phyloP scores from a whole-genome alignment of 2,888 invertebrate species.

The Leptogaster cylindrica region DNA sequence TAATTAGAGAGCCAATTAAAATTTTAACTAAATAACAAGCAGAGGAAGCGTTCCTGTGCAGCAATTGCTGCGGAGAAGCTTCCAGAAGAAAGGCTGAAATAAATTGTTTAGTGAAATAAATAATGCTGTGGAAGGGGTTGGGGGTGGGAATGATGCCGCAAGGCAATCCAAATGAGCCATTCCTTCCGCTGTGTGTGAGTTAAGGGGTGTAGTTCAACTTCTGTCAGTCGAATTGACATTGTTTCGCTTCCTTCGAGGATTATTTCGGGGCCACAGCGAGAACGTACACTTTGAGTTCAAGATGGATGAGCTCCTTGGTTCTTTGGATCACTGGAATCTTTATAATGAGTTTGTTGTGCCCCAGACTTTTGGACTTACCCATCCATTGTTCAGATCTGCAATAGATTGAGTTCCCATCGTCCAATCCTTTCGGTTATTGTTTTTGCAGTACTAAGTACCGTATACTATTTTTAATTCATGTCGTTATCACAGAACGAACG shows the following conservation, averaged over 20 bases:
- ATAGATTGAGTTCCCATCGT: too few species aligned
- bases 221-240: slow-evolving; percentile 2
- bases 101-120: slow-evolving; percentile 45
- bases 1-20: slow-evolving; percentile 54
- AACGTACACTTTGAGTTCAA: too few species aligned
- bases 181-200: neutral
- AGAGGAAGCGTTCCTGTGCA: slow-evolving; percentile 28
- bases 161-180: slow-evolving; percentile 25
- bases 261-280: too few species aligned
- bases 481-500: too few species aligned
- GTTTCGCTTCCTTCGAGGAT: slow-evolving; percentile 19
- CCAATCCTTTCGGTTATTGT: too few species aligned
- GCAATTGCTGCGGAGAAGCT: neutral
- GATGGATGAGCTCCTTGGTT: too few species aligned
- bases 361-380: too few species aligned
- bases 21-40: slow-evolving; percentile 53
- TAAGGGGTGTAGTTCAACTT: neutral
- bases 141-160: slow-evolving; percentile 14
- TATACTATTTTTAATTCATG: too few species aligned
- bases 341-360: too few species aligned
- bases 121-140: slow-evolving; percentile 13
- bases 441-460: too few species aligned
- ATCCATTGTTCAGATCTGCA: too few species aligned
- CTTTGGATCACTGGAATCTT: too few species aligned
- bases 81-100: slow-evolving; percentile 24